Percentiles rank a stretch among this genome's conserved stretches.
These are phyloP conservation scores for Sinohyriopsis cumingii DNA, from an alignment of 2,888 invertebrate species.

Conservation along the genomic window DNA sequence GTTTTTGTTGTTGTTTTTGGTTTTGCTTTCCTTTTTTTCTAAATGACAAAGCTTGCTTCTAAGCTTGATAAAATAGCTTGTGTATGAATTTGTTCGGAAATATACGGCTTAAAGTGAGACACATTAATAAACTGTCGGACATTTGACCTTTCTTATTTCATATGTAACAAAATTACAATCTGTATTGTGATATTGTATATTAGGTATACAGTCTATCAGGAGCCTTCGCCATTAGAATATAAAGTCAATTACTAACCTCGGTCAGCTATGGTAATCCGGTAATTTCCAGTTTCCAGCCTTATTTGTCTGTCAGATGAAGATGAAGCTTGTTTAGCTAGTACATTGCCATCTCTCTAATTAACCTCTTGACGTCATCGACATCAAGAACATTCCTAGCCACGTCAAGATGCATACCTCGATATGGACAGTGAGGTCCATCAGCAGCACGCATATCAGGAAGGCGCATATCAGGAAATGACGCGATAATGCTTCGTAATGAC, in stretches of 20 bases:
- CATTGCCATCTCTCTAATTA: conserved; percentile 65
- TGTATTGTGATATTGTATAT: too few species aligned
- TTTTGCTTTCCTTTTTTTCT: too few species aligned
- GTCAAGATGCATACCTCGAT: conserved; percentile 57
- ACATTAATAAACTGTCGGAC: too few species aligned
- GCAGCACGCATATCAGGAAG: conserved; percentile 31
- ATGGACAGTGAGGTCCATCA: conserved; percentile 51
- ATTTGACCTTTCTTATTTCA: too few species aligned
- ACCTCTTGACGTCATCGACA: conserved; percentile 46
- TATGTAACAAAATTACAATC: too few species aligned
- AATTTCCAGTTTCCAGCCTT: conserved; percentile 70
- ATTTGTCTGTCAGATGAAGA: conserved; percentile 68
- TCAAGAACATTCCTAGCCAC: conserved; percentile 59
- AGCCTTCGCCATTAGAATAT: neutral
- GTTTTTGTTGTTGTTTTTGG: too few species aligned
- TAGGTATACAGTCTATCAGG: too few species aligned
- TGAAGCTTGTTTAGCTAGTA: conserved; percentile 70
- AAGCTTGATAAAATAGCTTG: too few species aligned
- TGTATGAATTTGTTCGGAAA: too few species aligned
- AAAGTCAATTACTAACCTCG: conserved; percentile 37
- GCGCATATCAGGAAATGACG: conserved; percentile 13
- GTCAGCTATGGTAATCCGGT: conserved; percentile 66
- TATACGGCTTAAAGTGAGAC: too few species aligned
- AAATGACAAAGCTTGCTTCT: too few species aligned
- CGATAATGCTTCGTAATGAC: conserved; percentile 35